These are phyloP conservation scores for Oncorhynchus keta DNA, from an alignment of 2,113 vertebrate genomes.

Conservation along the genomic window DNA sequence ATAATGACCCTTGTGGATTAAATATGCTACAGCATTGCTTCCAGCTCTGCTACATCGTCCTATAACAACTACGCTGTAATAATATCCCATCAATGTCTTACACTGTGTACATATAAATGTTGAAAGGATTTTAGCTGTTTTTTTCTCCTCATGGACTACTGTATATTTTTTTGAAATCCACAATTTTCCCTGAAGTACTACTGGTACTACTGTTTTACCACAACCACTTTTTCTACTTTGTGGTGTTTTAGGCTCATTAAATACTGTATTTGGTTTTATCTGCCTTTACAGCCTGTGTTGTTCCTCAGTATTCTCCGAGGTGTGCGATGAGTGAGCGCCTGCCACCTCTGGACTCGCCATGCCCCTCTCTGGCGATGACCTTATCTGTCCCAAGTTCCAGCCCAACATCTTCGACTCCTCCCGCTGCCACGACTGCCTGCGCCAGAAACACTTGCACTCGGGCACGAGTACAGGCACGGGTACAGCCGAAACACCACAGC, in stretches of 20 bases:
- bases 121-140: no score
- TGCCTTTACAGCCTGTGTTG: neutral
- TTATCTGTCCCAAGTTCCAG: constrained; percentile 77
- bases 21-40: neutral
- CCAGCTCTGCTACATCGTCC: neutral
- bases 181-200: neutral
- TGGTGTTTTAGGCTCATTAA: neutral
- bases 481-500: constrained; percentile 9
- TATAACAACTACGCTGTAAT: no score
- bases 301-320: constrained; percentile 7
- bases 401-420: constrained; percentile 82
- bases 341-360: constrained; percentile 62
- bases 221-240: neutral
- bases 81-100: no score
- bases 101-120: no score
- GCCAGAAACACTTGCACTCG: constrained; percentile 71
- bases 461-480: constrained; percentile 39
- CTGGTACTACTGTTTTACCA: neutral
- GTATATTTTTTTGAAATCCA: no score
- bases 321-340: constrained; percentile 46
- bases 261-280: neutral
- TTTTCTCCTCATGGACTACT: no score
- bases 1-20: neutral
- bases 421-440: constrained; percentile 82
- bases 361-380: constrained; percentile 63